Evolutionary conservation across 2,113 vertebrate species (phyloP), one percentile per base, ranked within the genome.

Genomic region (Glaucidium brasilianum): DNA sequence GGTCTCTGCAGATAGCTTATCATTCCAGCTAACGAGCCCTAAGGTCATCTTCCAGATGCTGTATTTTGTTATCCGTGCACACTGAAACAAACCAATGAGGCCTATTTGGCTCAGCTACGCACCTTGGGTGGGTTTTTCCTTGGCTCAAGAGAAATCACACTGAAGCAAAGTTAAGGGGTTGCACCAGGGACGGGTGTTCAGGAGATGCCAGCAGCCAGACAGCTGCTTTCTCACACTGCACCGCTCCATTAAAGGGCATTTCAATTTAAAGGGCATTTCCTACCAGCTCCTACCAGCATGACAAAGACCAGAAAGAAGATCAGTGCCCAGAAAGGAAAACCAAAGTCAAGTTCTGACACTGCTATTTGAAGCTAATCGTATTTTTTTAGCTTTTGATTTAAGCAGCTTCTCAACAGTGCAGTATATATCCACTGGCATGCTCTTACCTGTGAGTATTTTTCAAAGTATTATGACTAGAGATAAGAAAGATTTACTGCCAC

Each of bases 1-100:
- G 6, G n/a, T 11, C 50, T 71, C 37, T n/a, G 56, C 13, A 50
- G 50, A 35, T 3, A 30, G 49, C 12, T 69, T 4, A 20, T 29
- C 22, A 25, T 21, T 67, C 66, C 7, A 85, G 37, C 23, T 52
- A 52, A n/a, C 0, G 0, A 20, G 25, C 26, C 49, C 68, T 15
- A 30, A 17, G 11, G 26, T 35, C 19, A 18, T 35, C 32, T 60
- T 86, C n/a, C 50, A 72, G n/a, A 13, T 5, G 9, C 23, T 6
- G 7, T 27, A 49, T 56, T 62, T 73, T 30, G 35, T 49, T 32
- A 67, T 6, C 26, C 0, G 0, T 5, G 22, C 8, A 15, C 9
- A 32, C 3, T 3, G 37, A 47, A 69, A 45, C 30, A 53, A 73
- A 41, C 7, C 12, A 43, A 39, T 1, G 2, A 14, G 34, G 29